Evolutionary conservation across 2,888 invertebrate species (phyloP), one percentile per base, ranked within the genome.

Genomic region (Pseudococcus jackbeardsleyi): DNA sequence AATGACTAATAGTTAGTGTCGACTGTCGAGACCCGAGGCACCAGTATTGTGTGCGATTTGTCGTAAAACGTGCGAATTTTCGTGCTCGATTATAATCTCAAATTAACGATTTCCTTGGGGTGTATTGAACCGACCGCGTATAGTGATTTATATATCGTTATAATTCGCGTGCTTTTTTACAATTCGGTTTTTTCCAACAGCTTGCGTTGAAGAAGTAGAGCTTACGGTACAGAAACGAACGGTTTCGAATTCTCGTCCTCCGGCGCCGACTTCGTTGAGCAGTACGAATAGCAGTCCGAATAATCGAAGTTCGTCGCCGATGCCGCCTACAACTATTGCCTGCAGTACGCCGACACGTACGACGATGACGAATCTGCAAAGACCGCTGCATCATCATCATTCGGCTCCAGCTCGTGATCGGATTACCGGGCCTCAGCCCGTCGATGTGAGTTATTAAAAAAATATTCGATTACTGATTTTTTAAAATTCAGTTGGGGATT

Each of bases 381-480:
- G 92, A 72, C 92, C 92, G n/a, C 90, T 92, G 88, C 91, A 92
- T 87, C 91, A 90, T 89, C 90, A 90, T 89, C 90, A 90, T 89
- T 90, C 90, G 46, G 89, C 90, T 33, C 89, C 95, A 90, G 92
- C 94, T 90, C 89, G 90, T 59, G 91, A 91, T 89, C 94, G 95
- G 86, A 96, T 97, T 91, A 97, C 96, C 26, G 95, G 95, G 82
- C 97, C 97, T 0, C 95, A 96, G 90, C 97, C 97, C 77, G 97
- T 97, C 90, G 96, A 97, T 92, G 97, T 97, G 92, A 95, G 95
- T 94, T 19, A 9, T 33, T 1, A 33, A 3, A 33, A 33, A 33
- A 33, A 33, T 33, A 2, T 33, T 2, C 26, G 26, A 33, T 33
- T 33, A 33, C 26, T 33, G 26, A 3, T 1, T 33, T 33, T 33